phyloP scores from a whole-genome alignment of 2,888 invertebrate genomes.

The Cosmia pyralina region DNA sequence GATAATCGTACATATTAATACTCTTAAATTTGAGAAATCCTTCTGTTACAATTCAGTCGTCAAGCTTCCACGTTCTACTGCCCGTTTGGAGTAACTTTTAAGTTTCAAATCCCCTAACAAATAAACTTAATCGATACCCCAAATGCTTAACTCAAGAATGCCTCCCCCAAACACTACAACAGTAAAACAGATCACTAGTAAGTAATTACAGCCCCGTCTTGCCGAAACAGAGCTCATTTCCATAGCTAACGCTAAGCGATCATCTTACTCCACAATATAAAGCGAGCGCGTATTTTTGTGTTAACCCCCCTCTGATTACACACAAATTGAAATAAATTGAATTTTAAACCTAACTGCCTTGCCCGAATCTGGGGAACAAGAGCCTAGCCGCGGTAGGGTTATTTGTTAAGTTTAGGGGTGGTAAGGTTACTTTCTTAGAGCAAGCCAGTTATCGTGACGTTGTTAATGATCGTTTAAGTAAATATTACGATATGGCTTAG shows the following conservation, averaged over 20 bases:
- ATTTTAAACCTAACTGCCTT: slow-evolving; percentile 86
- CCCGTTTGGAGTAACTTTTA: neutral
- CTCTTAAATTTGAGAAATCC: neutral
- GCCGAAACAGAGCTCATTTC: slow-evolving; percentile 71
- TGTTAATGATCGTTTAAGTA: neutral
- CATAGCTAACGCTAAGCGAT: slow-evolving; percentile 78
- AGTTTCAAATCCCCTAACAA: neutral
- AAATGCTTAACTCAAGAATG: slow-evolving; percentile 29
- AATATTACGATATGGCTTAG: neutral
- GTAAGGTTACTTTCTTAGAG: slow-evolving; percentile 35
- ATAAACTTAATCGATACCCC: slow-evolving; percentile 33
- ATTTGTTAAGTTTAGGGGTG: slow-evolving; percentile 81
- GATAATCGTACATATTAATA: neutral
- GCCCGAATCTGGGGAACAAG: slow-evolving; percentile 78
- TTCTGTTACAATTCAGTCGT: no score
- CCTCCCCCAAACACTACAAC: slow-evolving; percentile 43
- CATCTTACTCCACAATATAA: slow-evolving; percentile 77
- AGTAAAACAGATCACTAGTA: slow-evolving; percentile 42
- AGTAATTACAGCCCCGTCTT: slow-evolving; percentile 55
- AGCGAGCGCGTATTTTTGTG: slow-evolving; percentile 85
- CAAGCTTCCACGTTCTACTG: neutral
- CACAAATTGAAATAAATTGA: slow-evolving; percentile 90
- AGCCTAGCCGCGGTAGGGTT: slow-evolving; percentile 80
- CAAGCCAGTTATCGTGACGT: neutral
- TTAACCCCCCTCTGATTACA: slow-evolving; percentile 86